phyloP scores from a whole-genome alignment of 2,113 vertebrate genomes.

The Herpailurus yagouaroundi region DNA sequence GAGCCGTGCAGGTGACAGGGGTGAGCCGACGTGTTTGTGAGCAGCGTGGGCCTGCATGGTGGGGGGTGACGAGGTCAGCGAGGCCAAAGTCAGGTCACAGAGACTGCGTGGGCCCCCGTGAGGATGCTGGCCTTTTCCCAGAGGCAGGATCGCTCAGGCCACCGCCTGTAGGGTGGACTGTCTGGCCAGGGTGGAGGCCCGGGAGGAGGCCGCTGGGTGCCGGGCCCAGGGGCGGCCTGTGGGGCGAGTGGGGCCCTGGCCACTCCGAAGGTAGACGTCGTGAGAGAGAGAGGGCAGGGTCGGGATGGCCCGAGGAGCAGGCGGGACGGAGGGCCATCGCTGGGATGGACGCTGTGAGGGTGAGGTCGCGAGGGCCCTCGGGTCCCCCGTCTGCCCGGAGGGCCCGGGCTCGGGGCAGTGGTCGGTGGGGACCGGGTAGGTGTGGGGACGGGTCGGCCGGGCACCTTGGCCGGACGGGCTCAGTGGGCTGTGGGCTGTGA shows the following conservation, averaged over 20 bases:
- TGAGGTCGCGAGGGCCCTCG: no score
- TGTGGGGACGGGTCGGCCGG: accelerated
- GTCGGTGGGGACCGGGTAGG: accelerated
- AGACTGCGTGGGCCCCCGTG: background rate
- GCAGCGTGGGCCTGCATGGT: accelerated
- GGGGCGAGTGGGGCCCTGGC: background rate
- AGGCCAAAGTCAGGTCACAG: accelerated
- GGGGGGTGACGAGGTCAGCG: accelerated
- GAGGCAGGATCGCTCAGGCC: background rate
- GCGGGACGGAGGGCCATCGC: accelerated
- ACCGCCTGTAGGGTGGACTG: accelerated
- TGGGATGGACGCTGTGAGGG: background rate
- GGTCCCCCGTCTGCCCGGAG: background rate
- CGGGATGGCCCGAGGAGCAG: accelerated
- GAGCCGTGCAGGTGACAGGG: accelerated
- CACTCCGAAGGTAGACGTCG: accelerated
- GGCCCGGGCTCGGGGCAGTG: accelerated
- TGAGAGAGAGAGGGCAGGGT: no score
- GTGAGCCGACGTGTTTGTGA: accelerated
- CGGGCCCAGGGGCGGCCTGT: background rate
- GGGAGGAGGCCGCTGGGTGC: background rate
- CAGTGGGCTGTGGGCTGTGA: accelerated
- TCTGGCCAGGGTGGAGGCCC: background rate
- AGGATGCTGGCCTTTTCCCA: no score
- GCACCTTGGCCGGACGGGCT: background rate